Base-by-base conservation (phyloP, 1,140 invertebrate species). In the Tetranychus urticae region DNA sequence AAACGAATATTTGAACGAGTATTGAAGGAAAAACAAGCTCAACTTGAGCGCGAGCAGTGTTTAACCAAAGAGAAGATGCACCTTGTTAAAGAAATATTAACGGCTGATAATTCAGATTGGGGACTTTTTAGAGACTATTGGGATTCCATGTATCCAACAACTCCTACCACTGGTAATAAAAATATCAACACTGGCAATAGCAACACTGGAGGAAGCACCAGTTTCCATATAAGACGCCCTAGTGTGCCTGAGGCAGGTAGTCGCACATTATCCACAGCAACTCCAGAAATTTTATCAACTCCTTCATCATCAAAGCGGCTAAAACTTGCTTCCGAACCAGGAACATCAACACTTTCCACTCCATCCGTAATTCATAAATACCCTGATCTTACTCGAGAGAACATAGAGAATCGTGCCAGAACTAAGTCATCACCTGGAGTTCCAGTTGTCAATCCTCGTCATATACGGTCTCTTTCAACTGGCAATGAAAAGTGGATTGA, bases 401-500 rank as follows among this genome's bases (percentile, higher is more conserved):
- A 42, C 6, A 46, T 4, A n/a, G 57, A 58, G 14, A 35, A 56
- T 36, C 57, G 39, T 33, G 3, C 3, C 12, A n/a, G 8, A 33
- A 13, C 37, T 31, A 56, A 56, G 36, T 13, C 31, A n/a, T 13
- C 14, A 10, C 13, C 13, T 33, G 57, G 39, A 3, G 12, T 50
- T 31, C 64, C 81, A 2, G 77, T 83, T n/a, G 76, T 80, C 0
- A 86, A 86, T 70, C 77, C 78, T 23, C 73, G 84, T 5, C 82
- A 87, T 64, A 74, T 84, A 56, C 74, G 88, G 48, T 88, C 86
- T 0, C 77, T 82, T 46, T 90, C 87, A 7, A 81, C 80, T 7
- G 75, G 72, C 7, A 81, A 83, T 64, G 71, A 74, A 56, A 78
- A 82, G 23, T 94, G 91, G 88, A 74, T 97, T 2, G 89, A 94